Evolutionary conservation across 1,140 invertebrate genomes (phyloP), one percentile per base, ranked within the genome.

Genomic region (Temnothorax longispinosus): DNA sequence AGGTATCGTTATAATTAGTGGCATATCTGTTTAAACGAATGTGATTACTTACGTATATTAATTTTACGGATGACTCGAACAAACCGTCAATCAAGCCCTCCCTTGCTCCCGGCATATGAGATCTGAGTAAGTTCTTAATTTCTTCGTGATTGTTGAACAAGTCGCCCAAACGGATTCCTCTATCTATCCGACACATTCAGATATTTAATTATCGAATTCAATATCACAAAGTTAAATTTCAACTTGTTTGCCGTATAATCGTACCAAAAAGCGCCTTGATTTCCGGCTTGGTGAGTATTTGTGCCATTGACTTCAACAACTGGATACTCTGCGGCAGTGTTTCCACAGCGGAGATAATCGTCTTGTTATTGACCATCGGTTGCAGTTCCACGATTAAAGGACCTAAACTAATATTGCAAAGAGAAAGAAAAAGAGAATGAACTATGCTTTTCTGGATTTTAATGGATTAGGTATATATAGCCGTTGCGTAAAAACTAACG

Each of bases 251-350:
- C 13, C 1, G 10, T 47, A 44, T 75, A 86, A 94, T 92, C 94
- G 94, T 93, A 96, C 96, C 94, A 58, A 96, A 95, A 84, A 97
- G 95, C 85, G 96, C 92, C 67, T 96, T 95, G 60, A 97, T 96
- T 76, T 96, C 94, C 13, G 96, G 96, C 85, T 96, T 95, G n/a
- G 96, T 97, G 1, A 96, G 95, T 65, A 96, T 94, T 47, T 96
- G 95, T 1, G 96, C 95, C 85, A 97, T 94, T 0, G 96, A 96
- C 67, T 96, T 95, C 18, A 97, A 91, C 35, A 97, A 95, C 80
- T 96, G 96, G 44, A 96, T 94, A 44, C 96, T 96, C 72, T 96
- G 95, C 1, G 96, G 96, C 41, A 97, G 90, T 5, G 95, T 94
- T 18, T 95, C 93, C 5, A 96, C 94, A 0, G 96, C 95, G 47